Percentiles rank a stretch among this genome's conserved stretches.
phyloP scores from a whole-genome alignment of 2,888 invertebrate species.

The Cinara cedri region DNA sequence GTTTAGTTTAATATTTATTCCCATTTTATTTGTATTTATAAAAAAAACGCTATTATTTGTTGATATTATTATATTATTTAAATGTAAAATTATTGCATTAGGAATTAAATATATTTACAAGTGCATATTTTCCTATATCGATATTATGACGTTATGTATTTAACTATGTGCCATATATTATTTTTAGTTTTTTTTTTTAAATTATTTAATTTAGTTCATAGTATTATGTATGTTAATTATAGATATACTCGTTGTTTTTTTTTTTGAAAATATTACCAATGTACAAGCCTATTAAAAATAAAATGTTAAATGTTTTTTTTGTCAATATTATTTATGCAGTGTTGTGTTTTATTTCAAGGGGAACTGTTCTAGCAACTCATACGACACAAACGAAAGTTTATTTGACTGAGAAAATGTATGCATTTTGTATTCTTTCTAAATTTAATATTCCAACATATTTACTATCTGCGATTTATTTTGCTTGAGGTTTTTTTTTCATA shows the following conservation, averaged over 20 bases:
- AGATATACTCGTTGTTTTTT: slow-evolving; percentile 24
- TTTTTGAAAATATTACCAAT: slow-evolving; percentile 23
- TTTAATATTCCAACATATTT: no score
- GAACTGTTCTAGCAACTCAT: slow-evolving; percentile 40
- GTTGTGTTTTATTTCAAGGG: slow-evolving; percentile 23
- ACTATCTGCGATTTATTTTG: no score
- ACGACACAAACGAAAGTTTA: slow-evolving; percentile 15
- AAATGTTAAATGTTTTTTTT: slow-evolving; percentile 28
- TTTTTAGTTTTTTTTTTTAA: slow-evolving; percentile 4
- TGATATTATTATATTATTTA: no score
- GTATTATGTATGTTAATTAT: slow-evolving; percentile 3
- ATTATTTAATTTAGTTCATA: slow-evolving; percentile 28
- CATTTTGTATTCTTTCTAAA: no score
- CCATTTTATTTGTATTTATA: not conserved
- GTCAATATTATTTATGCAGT: not conserved
- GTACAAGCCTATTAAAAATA: slow-evolving; percentile 46
- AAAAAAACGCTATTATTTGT: no score
- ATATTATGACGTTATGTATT: slow-evolving; percentile 28
- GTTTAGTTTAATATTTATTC: not conserved
- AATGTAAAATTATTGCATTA: not conserved
- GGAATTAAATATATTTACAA: not conserved
- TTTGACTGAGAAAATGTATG: slow-evolving; percentile 1
- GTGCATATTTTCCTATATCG: slow-evolving; percentile 46
- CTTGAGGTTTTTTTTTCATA: no score
- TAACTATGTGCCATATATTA: slow-evolving; percentile 47